phyloP scores from a whole-genome alignment of 2,888 invertebrate species.

The Heliothis peltigera region DNA sequence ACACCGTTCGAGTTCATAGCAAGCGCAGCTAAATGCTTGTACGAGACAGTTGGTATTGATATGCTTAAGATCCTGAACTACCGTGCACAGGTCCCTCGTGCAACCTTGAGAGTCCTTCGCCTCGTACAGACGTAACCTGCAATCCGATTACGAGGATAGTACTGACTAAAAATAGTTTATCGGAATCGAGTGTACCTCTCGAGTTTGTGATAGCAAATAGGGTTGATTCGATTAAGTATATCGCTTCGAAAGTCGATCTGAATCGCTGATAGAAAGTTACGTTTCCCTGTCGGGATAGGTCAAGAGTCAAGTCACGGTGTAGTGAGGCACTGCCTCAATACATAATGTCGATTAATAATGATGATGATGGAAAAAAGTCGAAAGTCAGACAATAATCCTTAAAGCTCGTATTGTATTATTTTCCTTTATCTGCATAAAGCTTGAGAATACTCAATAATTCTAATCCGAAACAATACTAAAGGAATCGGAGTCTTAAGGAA shows the following conservation, averaged over 20 bases:
- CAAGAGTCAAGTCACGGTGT: not conserved
- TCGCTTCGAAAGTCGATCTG: slow-evolving; percentile 2
- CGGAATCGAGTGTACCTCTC: not conserved
- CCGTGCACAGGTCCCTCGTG: slow-evolving; percentile 73
- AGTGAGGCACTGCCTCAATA: not conserved
- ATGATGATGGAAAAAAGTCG: not conserved
- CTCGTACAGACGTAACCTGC: slow-evolving; percentile 81
- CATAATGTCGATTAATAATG: not conserved
- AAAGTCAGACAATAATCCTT: no score
- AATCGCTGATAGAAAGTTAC: not conserved
- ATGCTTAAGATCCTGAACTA: slow-evolving; percentile 79
- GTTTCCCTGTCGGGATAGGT: not conserved
- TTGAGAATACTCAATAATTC: not conserved
- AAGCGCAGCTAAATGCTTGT: slow-evolving; percentile 77
- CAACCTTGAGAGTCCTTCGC: slow-evolving; percentile 68
- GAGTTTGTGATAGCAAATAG: not conserved
- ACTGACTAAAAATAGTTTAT: slow-evolving; percentile 5
- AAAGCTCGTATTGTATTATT: no score
- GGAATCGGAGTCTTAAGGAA: not conserved
- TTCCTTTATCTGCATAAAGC: not conserved
- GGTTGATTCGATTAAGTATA: slow-evolving; percentile 1
- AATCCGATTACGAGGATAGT: slow-evolving; percentile 58
- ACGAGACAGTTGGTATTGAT: slow-evolving; percentile 84
- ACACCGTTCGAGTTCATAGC: slow-evolving; percentile 77
- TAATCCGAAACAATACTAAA: not conserved